phyloP scores from a whole-genome alignment of 2,797 vertebrate species.

The Ptychadena robeensis region DNA sequence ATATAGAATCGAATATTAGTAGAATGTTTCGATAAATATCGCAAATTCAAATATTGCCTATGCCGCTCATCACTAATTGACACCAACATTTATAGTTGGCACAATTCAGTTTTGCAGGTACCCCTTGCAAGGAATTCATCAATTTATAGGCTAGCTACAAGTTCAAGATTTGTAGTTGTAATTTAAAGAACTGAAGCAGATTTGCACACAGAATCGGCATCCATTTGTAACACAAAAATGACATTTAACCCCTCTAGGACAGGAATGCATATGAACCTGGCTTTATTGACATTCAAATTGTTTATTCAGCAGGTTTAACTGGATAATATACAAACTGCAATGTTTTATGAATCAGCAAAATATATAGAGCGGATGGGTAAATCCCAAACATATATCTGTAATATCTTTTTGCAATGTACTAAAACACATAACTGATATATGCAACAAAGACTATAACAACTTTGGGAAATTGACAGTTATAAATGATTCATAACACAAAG shows the following conservation, averaged over 20 bases:
- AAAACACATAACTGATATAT: slow-evolving; percentile 25
- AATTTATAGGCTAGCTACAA: no score
- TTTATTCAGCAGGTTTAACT: slow-evolving; percentile 30
- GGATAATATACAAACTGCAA: slow-evolving; percentile 20
- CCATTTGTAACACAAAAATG: neutral
- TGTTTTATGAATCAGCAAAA: slow-evolving; percentile 35
- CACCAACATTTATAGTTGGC: no score
- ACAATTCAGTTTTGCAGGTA: no score
- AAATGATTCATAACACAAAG: slow-evolving; percentile 63
- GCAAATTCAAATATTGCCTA: no score
- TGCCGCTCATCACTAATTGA: no score
- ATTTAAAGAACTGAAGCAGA: neutral
- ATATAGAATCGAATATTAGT: no score
- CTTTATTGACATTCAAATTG: neutral
- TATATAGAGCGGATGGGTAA: slow-evolving; percentile 17
- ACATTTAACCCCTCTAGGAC: no score
- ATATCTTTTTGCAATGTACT: slow-evolving; percentile 16
- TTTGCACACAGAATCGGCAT: neutral
- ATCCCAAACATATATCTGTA: slow-evolving; percentile 40
- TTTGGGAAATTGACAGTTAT: slow-evolving; percentile 44
- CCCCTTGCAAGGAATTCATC: no score
- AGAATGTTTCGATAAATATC: no score
- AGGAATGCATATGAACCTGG: neutral
- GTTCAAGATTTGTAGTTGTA: no score
- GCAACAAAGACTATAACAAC: slow-evolving; percentile 16